Conservation (phyloP, 2,113 vertebrate species). For the Budorcas taxicolor region DNA sequence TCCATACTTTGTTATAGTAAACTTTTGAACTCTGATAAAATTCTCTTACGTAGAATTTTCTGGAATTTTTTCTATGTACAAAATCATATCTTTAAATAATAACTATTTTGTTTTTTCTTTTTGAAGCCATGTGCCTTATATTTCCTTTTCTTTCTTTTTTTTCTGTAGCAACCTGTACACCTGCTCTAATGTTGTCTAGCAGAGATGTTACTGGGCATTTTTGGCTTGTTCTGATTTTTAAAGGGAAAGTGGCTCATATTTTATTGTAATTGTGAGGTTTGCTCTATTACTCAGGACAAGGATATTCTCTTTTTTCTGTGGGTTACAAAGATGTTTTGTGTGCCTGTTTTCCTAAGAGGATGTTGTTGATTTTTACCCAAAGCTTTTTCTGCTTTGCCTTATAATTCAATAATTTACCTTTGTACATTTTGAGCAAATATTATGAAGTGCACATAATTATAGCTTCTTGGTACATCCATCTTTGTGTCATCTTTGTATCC, state of each 20-base stretch:
- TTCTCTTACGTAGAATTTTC: neutral
- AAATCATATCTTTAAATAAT: neutral
- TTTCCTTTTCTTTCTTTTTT: neutral
- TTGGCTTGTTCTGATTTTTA: neutral
- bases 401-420: neutral
- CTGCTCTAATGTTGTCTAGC: neutral
- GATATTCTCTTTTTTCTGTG: neutral
- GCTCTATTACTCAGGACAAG: neutral
- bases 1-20: neutral
- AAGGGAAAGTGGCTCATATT: neutral
- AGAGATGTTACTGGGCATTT: neutral
- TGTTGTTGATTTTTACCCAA: neutral
- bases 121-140: too few relatives aligned
- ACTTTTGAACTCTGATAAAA: neutral
- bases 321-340: neutral
- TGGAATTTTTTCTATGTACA: neutral
- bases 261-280: neutral
- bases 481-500: neutral
- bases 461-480: neutral
- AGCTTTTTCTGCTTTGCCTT: neutral
- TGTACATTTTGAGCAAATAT: neutral
- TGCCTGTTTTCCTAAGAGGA: neutral
- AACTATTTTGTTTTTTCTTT: neutral
- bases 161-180: neutral
- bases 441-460: neutral